A percentile compares a stretch with the other conserved stretches of the same genome.
Conservation (phyloP, 2,113 vertebrate species). For the Climacteris rufus region DNA sequence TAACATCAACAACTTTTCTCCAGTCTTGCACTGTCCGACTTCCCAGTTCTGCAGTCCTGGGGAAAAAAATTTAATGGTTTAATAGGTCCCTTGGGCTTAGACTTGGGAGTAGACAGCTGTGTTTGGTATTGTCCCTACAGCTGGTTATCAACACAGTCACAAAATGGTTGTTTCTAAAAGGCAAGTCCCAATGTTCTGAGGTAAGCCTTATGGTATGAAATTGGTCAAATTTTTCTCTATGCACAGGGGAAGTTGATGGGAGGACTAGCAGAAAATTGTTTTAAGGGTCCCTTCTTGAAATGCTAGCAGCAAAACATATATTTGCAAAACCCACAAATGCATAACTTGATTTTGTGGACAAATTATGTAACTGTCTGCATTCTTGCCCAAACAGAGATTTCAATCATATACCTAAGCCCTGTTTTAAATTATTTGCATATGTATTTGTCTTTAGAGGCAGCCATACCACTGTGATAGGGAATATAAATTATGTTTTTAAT, state of each 20-base stretch:
- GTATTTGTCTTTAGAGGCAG: neutral
- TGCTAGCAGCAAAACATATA: neutral
- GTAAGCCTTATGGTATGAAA: neutral
- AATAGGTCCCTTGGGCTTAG: neutral
- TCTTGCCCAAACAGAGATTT: neutral
- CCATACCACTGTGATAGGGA: neutral
- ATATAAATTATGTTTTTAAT: slow-evolving; percentile 12
- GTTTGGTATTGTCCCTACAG: neutral
- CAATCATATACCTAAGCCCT: neutral
- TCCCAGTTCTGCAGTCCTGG: neutral
- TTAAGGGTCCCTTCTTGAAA: neutral
- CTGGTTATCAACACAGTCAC: neutral
- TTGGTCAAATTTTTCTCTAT: neutral
- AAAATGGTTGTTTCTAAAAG: neutral
- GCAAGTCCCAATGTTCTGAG: neutral
- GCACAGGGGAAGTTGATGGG: neutral
- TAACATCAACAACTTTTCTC: neutral
- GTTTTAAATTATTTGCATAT: neutral
- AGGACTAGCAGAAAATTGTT: neutral
- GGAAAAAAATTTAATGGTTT: neutral
- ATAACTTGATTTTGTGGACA: neutral
- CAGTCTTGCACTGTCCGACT: neutral
- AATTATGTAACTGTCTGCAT: neutral
- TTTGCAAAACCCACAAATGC: neutral
- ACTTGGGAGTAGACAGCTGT: neutral